These are phyloP conservation scores for Anhinga anhinga DNA, from an alignment of 2,113 vertebrate species.

Conservation along the genomic window DNA sequence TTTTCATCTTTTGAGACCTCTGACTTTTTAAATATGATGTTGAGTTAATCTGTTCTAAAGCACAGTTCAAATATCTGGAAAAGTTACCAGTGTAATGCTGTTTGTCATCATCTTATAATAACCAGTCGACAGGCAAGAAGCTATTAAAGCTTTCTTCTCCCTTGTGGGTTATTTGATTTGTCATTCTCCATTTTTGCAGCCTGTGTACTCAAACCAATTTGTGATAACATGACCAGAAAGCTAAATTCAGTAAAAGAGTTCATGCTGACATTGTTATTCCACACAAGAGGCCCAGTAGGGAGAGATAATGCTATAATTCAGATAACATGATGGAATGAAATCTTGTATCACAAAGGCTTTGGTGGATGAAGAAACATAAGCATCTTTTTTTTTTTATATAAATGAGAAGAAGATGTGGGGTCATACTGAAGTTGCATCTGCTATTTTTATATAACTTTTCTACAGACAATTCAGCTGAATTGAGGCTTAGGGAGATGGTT, in stretches of 20 bases:
- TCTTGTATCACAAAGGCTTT: conserved; percentile 29
- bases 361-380: conserved; percentile 23
- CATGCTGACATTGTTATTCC: conserved; percentile 49
- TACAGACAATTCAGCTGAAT: neutral
- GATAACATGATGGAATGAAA: conserved; percentile 45
- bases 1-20: conserved; percentile 11
- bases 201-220: conserved; percentile 61
- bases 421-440: neutral
- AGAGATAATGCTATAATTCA: conserved; percentile 24
- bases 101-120: conserved; percentile 56
- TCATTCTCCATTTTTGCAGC: conserved; percentile 41
- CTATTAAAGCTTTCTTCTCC: conserved; percentile 44
- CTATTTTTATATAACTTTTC: neutral
- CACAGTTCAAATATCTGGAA: neutral
- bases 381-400: neutral
- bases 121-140: conserved; percentile 23
- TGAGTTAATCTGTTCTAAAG: conserved; percentile 26
- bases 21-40: conserved; percentile 18
- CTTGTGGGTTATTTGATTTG: conserved; percentile 58
- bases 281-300: conserved; percentile 1
- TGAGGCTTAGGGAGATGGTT: neutral
- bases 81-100: conserved; percentile 1
- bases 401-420: neutral
- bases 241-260: conserved; percentile 57
- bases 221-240: conserved; percentile 55